phyloP scores from a whole-genome alignment of 1,140 invertebrate genomes.

The Trissolcus basalis region DNA sequence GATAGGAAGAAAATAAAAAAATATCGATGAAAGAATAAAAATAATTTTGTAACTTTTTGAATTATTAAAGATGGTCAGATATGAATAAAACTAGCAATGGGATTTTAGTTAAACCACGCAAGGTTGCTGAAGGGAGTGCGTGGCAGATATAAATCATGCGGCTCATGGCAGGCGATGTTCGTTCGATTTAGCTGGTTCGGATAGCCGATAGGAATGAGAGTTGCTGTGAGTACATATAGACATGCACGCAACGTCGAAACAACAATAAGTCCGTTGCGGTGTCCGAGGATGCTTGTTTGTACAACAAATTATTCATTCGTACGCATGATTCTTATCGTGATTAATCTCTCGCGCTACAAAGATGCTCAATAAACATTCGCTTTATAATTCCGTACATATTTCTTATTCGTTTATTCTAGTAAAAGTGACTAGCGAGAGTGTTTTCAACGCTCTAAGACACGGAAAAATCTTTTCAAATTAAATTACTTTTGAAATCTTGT shows the following conservation, averaged over 20 bases:
- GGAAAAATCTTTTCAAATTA: constrained; percentile 2
- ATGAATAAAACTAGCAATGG: constrained; percentile 52
- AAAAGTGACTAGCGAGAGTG: constrained; percentile 3
- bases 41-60: too few relatives aligned
- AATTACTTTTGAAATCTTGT: too few relatives aligned
- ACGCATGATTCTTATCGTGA: constrained; percentile 44
- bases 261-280: constrained; percentile 33
- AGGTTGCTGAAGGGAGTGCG: constrained; percentile 50
- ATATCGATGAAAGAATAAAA: too few relatives aligned
- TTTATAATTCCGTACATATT: constrained; percentile 32
- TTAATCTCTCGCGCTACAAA: constrained; percentile 22
- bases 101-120: constrained; percentile 37
- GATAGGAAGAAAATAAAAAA: too few relatives aligned
- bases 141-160: constrained; percentile 52
- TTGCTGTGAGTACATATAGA: constrained; percentile 14
- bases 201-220: constrained; percentile 43
- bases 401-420: constrained; percentile 15
- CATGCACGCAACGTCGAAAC: constrained; percentile 15
- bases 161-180: constrained; percentile 37
- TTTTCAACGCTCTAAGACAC: constrained; percentile 14
- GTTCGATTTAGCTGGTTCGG: constrained; percentile 42
- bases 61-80: constrained; percentile 23
- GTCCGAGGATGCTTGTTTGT: constrained; percentile 40
- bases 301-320: constrained; percentile 55
- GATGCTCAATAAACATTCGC: constrained; percentile 38